Percentiles rank a stretch among this genome's conserved stretches.
Conservation (phyloP, 2,888 invertebrate genomes). For the Ormyrus labotus region DNA sequence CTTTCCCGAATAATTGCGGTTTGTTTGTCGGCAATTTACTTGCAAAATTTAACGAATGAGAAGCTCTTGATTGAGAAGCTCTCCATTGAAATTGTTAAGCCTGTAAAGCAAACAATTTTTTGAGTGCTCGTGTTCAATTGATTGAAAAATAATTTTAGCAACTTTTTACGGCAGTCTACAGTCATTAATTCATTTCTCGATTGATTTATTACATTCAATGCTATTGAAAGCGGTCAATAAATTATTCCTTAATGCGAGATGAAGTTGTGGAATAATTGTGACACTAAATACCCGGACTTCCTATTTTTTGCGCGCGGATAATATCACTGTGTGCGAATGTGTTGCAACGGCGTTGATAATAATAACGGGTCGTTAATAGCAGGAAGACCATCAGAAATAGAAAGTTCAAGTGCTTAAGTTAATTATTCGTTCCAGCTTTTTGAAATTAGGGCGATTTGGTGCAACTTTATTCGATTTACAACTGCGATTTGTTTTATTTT, state of each 20-base stretch:
- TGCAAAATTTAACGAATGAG: too few relatives aligned
- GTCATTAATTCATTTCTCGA: too few relatives aligned
- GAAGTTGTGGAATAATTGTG: slow-evolving; percentile 12
- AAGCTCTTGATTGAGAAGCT: too few relatives aligned
- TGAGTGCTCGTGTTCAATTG: too few relatives aligned
- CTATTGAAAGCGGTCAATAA: not conserved
- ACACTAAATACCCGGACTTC: slow-evolving; percentile 32
- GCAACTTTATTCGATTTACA: slow-evolving; percentile 8
- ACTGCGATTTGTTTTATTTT: not conserved
- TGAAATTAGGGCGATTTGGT: slow-evolving; percentile 7
- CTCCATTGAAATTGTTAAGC: too few relatives aligned
- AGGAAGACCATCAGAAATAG: slow-evolving; percentile 43
- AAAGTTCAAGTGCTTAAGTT: slow-evolving; percentile 39
- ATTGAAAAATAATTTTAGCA: too few relatives aligned
- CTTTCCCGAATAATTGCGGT: too few relatives aligned
- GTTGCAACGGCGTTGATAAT: slow-evolving; percentile 37
- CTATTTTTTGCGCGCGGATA: slow-evolving; percentile 9
- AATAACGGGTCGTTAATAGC: slow-evolving; percentile 33
- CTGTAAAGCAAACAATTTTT: too few relatives aligned
- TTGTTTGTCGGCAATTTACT: too few relatives aligned
- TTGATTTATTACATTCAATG: too few relatives aligned
- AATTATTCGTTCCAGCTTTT: slow-evolving; percentile 26
- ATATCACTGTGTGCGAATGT: slow-evolving; percentile 10
- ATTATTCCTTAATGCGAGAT: slow-evolving; percentile 26
- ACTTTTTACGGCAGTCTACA: too few relatives aligned